Base-by-base conservation (phyloP, 2,888 invertebrate species). In the Synergus itoensis region DNA sequence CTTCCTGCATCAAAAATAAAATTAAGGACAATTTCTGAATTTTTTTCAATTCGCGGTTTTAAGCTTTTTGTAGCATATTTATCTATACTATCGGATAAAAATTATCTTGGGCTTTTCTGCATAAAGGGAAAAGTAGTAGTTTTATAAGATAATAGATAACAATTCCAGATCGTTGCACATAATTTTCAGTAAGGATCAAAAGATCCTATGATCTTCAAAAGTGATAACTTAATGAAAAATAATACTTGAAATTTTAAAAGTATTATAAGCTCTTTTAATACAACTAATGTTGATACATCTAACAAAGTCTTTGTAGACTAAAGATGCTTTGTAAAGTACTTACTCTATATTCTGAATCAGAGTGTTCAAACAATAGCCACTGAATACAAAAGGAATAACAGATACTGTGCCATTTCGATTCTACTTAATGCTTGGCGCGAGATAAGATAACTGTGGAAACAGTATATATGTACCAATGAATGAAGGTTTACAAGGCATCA, bases 381-480 rank as follows among this genome's bases (percentile, higher is more conserved):
- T 9, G 16, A 9, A n/a, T 36, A 73, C 53, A 73, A 36, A 36
- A n/a, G 36, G 48, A 73, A 73, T 73, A 53, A 53, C 48, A 73
- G 53, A 53, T 73, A 53, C 16, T 36, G 48, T 36, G 36, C 36
- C 36, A 36, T 48, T 73, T 53, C 16, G 4, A 73, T 73, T 73
- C 48, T 28, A 48, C 48, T 73, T 53, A 53, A 73, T 73, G 73
- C 36, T 73, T 53, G 73, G 28, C n/a, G 9, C 11, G 48, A 73
- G 73, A 73, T 73, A 73, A 73, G 48, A 36, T 73, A 4, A 73
- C 73, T 73, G 28, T 53, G 48, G 73, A 48, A 73, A 73, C 53
- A 36, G 73, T 73, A 53, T 28, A 16, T 16, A 53, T 28, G 5
- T 16, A 48, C 48, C 8, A 73, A 28, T 73, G 73, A 73, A n/a